Evolutionary conservation across 2,113 vertebrate genomes (phyloP), one percentile per base, ranked within the genome.

Genomic region (Nothoprocta perdicaria): DNA sequence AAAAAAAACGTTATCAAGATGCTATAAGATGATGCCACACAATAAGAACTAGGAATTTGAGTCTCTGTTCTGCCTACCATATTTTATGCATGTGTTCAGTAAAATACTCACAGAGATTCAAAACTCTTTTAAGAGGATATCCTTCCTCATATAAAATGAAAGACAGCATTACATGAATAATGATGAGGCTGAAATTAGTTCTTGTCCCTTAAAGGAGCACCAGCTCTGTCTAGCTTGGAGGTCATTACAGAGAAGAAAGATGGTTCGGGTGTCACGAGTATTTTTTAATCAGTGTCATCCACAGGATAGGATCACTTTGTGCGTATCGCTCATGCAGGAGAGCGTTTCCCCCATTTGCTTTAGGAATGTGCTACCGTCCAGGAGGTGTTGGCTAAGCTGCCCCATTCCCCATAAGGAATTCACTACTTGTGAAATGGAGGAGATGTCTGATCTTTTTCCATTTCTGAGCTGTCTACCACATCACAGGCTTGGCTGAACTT

Each of bases 91-190:
- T 86, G 43, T 79, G 38, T 83, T 95, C 83, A 53, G 63, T 65
- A 89, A 95, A 93, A 95, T 80, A 80, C 76, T 80, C 67, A 79
- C 43, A 83, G 84, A 84, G 57, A 88, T 96, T 92, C 80, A 77
- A 88, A 93, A 78, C 52, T 88, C 77, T 86, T 91, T 80, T 91
- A 91, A 84, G 74, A 94, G 80, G 77, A 83, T 93, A 93, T 74
- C 58, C 48, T 93, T 94, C 80, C 67, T 89, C 68, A 85, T 91
- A 41, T 75, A 89, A 94, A 94, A 95, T 91, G 21, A 76, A 73
- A 60, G 33, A 77, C 52, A 27, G 35, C 67, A 57, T 90, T 69
- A 61, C 15, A 74, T 94, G 68, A 96, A 87, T 95, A 92, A 94
- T 0, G 5, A 74, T 79, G 68, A 40, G 40, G 80, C 31, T 77